Percentiles rank a stretch among this genome's conserved stretches.
phyloP scores from a whole-genome alignment of 2,888 invertebrate species.

The Pristionchus fissidentatus region DNA sequence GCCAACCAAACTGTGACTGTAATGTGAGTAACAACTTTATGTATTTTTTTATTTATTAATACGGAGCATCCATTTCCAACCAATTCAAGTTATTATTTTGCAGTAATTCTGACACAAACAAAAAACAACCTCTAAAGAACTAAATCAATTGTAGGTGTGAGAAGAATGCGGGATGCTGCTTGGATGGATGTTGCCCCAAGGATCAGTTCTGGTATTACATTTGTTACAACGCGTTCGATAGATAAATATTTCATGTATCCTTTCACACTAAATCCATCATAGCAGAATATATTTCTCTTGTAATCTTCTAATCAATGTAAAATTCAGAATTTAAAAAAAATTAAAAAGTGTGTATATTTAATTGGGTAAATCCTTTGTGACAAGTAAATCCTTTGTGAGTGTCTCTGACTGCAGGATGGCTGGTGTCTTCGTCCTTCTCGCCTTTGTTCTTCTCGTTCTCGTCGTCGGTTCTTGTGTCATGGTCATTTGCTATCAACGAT shows the following conservation, averaged over 20 bases:
- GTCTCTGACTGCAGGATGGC: conserved; percentile 66
- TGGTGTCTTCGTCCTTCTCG: conserved; percentile 71
- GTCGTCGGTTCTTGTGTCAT: conserved; percentile 69
- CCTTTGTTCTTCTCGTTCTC: conserved; percentile 72
- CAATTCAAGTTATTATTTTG: too few relatives aligned
- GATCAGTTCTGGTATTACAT: conserved; percentile 71
- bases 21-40: conserved; percentile 57
- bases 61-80: too few relatives aligned
- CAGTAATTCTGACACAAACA: background rate
- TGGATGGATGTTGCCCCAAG: conserved; percentile 74
- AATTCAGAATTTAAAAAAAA: conserved; percentile 7
- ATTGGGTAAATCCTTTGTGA: too few relatives aligned
- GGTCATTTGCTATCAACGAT: conserved; percentile 70
- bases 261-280: background rate
- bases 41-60: background rate
- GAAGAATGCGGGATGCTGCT: conserved; percentile 71
- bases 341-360: conserved; percentile 36
- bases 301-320: too few relatives aligned
- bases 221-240: conserved; percentile 30
- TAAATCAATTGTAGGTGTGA: conserved; percentile 64
- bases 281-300: background rate
- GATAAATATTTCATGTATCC: background rate
- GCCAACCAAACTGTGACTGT: conserved; percentile 72
- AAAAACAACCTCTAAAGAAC: background rate
- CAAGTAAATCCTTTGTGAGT: background rate